Conservation (phyloP, 2,113 vertebrate genomes). For the Hydropotes inermis region DNA sequence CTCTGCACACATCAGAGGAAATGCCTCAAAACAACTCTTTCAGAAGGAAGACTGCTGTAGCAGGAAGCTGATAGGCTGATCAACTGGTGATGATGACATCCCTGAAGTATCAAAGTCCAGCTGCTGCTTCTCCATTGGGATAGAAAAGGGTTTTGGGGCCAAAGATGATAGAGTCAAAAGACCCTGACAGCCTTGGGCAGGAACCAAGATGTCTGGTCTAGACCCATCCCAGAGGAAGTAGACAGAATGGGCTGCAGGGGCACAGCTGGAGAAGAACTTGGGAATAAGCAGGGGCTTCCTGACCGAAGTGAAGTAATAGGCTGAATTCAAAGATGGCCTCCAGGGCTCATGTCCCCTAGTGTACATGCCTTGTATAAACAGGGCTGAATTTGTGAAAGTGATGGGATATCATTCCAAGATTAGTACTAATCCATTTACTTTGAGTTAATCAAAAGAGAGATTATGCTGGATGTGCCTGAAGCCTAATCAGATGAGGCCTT, state of each 20-base stretch:
- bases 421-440: background rate
- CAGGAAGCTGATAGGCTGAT: background rate
- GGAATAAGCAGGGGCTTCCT: background rate
- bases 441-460: background rate
- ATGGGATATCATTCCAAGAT: background rate
- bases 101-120: background rate
- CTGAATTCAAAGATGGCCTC: background rate
- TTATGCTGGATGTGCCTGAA: background rate
- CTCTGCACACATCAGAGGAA: background rate
- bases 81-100: background rate
- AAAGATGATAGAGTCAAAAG: background rate
- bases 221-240: background rate
- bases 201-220: background rate
- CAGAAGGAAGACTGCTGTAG: background rate
- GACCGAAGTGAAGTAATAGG: background rate
- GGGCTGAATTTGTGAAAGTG: background rate
- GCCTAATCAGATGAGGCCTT: background rate
- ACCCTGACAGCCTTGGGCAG: background rate
- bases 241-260: background rate
- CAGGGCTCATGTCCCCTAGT: background rate
- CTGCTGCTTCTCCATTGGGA: background rate
- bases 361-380: background rate
- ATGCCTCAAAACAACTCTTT: background rate
- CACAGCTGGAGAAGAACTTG: background rate
- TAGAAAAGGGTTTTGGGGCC: background rate